Conservation (phyloP, 2,888 invertebrate genomes). For the Biston stratarius region DNA sequence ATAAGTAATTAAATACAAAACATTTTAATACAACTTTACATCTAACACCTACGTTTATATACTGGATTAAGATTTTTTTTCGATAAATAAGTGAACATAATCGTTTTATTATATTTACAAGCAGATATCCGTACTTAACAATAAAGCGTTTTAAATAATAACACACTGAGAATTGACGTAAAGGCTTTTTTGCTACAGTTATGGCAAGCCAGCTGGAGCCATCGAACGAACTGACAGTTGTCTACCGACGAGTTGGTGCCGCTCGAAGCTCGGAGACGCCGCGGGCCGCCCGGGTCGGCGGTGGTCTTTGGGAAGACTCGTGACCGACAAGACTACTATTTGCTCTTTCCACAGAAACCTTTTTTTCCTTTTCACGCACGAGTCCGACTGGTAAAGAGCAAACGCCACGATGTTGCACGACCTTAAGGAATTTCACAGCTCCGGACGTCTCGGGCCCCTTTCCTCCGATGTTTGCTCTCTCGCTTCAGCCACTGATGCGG, state of each 20-base stretch:
- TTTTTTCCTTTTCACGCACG: slow-evolving; percentile 84
- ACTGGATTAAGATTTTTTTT: slow-evolving; percentile 76
- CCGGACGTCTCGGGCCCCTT: slow-evolving; percentile 73
- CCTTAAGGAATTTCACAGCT: slow-evolving; percentile 85
- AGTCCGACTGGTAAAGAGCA: slow-evolving; percentile 80
- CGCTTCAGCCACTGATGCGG: slow-evolving; percentile 82
- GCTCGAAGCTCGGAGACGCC: slow-evolving; percentile 24
- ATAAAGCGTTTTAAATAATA: slow-evolving; percentile 85
- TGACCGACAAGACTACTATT: slow-evolving; percentile 81
- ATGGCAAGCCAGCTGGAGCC: slow-evolving; percentile 78
- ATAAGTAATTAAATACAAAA: slow-evolving; percentile 85
- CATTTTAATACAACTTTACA: slow-evolving; percentile 85
- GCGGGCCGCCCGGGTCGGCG: slow-evolving; percentile 62
- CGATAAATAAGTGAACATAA: slow-evolving; percentile 85
- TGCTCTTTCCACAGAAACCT: slow-evolving; percentile 80
- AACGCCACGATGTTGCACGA: slow-evolving; percentile 84
- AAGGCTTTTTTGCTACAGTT: slow-evolving; percentile 81
- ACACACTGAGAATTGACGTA: slow-evolving; percentile 86
- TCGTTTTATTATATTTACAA: slow-evolving; percentile 83
- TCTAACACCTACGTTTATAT: slow-evolving; percentile 84
- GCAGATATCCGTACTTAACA: slow-evolving; percentile 82
- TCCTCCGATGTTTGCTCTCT: slow-evolving; percentile 82
- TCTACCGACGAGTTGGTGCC: slow-evolving; percentile 41
- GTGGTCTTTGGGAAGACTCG: slow-evolving; percentile 81
- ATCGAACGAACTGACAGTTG: slow-evolving; percentile 50